Evolutionary conservation across 2,888 invertebrate genomes (phyloP).

Genomic region (Eurytoma californica): DNA sequence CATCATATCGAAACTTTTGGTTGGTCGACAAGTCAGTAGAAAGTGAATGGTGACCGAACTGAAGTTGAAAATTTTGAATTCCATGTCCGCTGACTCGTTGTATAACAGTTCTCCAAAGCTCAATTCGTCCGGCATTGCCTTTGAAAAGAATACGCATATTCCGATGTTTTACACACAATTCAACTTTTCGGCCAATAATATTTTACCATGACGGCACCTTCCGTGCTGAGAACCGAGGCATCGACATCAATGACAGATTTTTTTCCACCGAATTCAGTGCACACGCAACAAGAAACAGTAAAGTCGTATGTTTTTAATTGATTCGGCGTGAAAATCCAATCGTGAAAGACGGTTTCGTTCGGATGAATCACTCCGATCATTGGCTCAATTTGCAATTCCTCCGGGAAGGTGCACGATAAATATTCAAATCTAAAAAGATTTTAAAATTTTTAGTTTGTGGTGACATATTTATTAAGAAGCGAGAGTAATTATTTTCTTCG

Average conservation of each 20-base stretch:
- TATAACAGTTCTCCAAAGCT: conserved; percentile 69
- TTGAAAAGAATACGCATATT: neutral
- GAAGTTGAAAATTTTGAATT: conserved; percentile 74
- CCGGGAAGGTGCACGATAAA: conserved; percentile 53
- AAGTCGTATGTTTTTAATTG: conserved; percentile 59
- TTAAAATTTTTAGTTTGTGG: neutral
- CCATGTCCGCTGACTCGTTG: conserved; percentile 62
- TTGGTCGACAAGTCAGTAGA: conserved; percentile 59
- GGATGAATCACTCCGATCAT: conserved; percentile 58
- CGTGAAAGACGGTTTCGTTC: conserved; percentile 62
- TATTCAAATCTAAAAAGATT: conserved; percentile 57
- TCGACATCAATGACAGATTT: conserved; percentile 40
- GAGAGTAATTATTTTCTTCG: no score
- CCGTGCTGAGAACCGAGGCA: conserved; percentile 55
- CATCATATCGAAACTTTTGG: conserved; percentile 28
- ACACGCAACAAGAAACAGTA: conserved; percentile 55
- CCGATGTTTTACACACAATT: no score
- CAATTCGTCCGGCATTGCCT: conserved; percentile 72
- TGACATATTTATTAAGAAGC: no score
- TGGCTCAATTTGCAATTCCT: conserved; percentile 54
- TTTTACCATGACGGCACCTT: conserved; percentile 48
- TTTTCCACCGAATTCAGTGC: conserved; percentile 27
- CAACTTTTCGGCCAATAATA: no score
- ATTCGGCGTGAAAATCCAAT: conserved; percentile 62
- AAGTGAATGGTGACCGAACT: conserved; percentile 72